Evolutionary conservation across 1,140 invertebrate genomes (phyloP).

Genomic region (Eufriesea mexicana): DNA sequence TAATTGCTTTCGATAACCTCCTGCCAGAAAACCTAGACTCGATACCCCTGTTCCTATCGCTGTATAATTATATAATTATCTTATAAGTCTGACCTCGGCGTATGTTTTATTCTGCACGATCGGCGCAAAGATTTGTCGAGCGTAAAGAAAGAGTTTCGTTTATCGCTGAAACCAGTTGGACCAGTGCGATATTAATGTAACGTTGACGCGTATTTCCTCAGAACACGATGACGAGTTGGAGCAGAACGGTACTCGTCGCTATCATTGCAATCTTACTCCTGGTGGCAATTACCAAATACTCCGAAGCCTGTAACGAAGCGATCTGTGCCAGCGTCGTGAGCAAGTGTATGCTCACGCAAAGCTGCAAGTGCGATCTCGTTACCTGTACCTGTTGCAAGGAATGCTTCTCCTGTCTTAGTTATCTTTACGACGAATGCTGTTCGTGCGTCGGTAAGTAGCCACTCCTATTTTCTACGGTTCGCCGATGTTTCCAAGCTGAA

Average conservation of each 20-base stretch:
- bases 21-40: background rate
- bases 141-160: too few species aligned
- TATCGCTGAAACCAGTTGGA: background rate
- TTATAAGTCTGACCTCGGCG: background rate
- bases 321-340: slow-evolving; percentile 96
- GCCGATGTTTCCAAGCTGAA: too few species aligned
- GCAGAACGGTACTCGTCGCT: slow-evolving; percentile 52
- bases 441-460: slow-evolving; percentile 94
- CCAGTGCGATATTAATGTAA: background rate
- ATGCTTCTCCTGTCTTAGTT: slow-evolving; percentile 94
- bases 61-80: background rate
- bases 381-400: slow-evolving; percentile 96
- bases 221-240: slow-evolving; percentile 72
- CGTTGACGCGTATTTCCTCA: slow-evolving; percentile 37
- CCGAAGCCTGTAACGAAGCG: slow-evolving; percentile 90
- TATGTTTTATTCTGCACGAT: background rate
- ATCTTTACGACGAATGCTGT: slow-evolving; percentile 96
- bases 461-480: slow-evolving; percentile 49
- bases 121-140: background rate
- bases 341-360: slow-evolving; percentile 97
- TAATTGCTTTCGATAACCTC: slow-evolving; percentile 20
- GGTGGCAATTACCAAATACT: slow-evolving; percentile 52
- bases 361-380: slow-evolving; percentile 94
- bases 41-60: background rate
- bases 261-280: slow-evolving; percentile 64